phyloP scores from a whole-genome alignment of 2,113 vertebrate genomes.

The Python bivittatus region DNA sequence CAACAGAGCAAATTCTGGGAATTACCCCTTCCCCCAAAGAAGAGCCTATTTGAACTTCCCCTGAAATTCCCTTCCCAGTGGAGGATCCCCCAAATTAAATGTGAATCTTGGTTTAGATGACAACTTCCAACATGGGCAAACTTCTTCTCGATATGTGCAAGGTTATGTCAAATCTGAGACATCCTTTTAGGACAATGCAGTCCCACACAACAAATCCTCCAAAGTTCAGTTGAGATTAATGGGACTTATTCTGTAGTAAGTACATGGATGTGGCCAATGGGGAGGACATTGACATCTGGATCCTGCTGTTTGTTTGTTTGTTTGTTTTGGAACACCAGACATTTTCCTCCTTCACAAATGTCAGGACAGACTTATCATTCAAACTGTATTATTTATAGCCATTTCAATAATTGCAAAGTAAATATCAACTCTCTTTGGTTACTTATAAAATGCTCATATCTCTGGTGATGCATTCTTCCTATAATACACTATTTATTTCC shows the following conservation, averaged over 20 bases:
- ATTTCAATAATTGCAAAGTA: no score
- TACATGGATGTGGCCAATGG: background rate
- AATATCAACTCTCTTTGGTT: background rate
- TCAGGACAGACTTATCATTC: no score
- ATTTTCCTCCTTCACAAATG: background rate
- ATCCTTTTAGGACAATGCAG: no score
- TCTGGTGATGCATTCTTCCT: conserved; percentile 54
- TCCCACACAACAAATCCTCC: no score
- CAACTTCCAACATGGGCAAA: background rate
- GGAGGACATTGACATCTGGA: no score
- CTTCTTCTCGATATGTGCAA: no score
- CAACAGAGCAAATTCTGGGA: background rate
- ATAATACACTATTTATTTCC: conserved; percentile 39
- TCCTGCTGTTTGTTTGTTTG: no score
- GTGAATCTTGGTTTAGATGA: background rate
- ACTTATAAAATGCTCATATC: background rate
- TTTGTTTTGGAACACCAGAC: background rate
- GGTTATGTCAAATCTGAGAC: background rate
- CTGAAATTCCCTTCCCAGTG: background rate
- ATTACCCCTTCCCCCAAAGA: background rate
- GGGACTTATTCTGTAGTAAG: background rate
- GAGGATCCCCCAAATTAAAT: background rate
- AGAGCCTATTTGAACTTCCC: background rate
- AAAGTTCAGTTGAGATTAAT: no score
- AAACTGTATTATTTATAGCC: background rate